Evolutionary conservation across 2,888 invertebrate species (phyloP).

Genomic region (Melolontha melolontha): DNA sequence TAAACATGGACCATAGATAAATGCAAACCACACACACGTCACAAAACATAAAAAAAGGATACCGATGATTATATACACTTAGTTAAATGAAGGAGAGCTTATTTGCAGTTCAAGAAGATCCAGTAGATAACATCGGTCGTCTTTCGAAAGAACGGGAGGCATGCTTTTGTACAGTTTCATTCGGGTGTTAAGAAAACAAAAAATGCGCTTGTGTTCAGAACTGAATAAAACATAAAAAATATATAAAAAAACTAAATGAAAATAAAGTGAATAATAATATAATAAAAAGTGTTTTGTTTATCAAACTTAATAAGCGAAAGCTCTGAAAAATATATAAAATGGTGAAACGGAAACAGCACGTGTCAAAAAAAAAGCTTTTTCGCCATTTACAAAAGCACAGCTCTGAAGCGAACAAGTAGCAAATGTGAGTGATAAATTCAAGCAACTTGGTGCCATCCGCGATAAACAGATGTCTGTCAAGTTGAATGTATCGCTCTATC

Average conservation of each 20-base stretch:
- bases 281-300: slow-evolving; percentile 9
- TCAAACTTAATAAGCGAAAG: slow-evolving; percentile 43
- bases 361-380: slow-evolving; percentile 29
- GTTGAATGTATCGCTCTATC: slow-evolving; percentile 49
- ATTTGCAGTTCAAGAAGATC: slow-evolving; percentile 30
- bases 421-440: slow-evolving; percentile 33
- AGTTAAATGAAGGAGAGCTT: slow-evolving; percentile 11
- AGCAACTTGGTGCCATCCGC: neutral
- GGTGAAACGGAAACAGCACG: slow-evolving; percentile 30
- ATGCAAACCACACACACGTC: slow-evolving; percentile 37
- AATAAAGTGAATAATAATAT: slow-evolving; percentile 22
- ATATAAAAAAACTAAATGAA: slow-evolving; percentile 21
- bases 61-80: slow-evolving; percentile 31
- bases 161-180: slow-evolving; percentile 41
- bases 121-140: slow-evolving; percentile 17
- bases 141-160: slow-evolving; percentile 23
- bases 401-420: slow-evolving; percentile 25
- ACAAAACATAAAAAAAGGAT: slow-evolving; percentile 34
- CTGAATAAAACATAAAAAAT: slow-evolving; percentile 6
- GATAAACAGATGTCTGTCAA: neutral
- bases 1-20: slow-evolving; percentile 6
- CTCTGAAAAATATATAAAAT: slow-evolving; percentile 21
- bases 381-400: slow-evolving; percentile 42
- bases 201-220: slow-evolving; percentile 32
- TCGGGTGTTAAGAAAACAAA: slow-evolving; percentile 27